Evolutionary conservation across 2,797 vertebrate genomes (phyloP).

Genomic region (Merluccius polli): DNA sequence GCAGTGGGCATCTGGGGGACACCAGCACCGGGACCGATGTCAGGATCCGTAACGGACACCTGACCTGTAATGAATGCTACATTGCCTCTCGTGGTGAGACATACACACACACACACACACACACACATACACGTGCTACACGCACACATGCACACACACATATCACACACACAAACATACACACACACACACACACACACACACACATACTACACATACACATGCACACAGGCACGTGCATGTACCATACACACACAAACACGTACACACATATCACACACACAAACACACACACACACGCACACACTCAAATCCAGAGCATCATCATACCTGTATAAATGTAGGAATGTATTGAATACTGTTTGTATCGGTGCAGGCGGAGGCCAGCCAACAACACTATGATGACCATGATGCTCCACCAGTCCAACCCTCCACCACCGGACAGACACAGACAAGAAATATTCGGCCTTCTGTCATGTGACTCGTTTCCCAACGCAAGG

Average conservation of each 20-base stretch:
- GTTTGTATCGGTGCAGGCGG: constrained; percentile 74
- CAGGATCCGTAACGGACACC: constrained; percentile 89
- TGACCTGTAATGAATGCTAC: constrained; percentile 95
- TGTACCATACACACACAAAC: not conserved
- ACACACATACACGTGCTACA: not conserved
- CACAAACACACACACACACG: constrained; percentile 1
- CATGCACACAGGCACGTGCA: not conserved
- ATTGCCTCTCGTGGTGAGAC: constrained; percentile 87
- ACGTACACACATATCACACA: not conserved
- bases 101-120: constrained; percentile 5
- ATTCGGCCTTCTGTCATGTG: not conserved
- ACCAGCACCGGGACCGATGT: constrained; percentile 89
- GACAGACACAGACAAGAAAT: not conserved
- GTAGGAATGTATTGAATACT: not conserved
- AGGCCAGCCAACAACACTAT: constrained; percentile 95
- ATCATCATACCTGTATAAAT: not conserved
- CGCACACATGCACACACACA: not conserved
- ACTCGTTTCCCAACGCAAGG: not conserved
- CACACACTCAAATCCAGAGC: not conserved
- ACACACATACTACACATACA: constrained; percentile 7
- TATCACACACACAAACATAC: constrained; percentile 1
- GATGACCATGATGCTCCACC: constrained; percentile 51
- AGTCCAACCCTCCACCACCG: not conserved
- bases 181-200: constrained; percentile 1
- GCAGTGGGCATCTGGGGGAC: constrained; percentile 88